A percentile compares a stretch with the other conserved stretches of the same genome.
Evolutionary conservation across 1,140 invertebrate species (phyloP).

Genomic region (Diorhabda elongata): DNA sequence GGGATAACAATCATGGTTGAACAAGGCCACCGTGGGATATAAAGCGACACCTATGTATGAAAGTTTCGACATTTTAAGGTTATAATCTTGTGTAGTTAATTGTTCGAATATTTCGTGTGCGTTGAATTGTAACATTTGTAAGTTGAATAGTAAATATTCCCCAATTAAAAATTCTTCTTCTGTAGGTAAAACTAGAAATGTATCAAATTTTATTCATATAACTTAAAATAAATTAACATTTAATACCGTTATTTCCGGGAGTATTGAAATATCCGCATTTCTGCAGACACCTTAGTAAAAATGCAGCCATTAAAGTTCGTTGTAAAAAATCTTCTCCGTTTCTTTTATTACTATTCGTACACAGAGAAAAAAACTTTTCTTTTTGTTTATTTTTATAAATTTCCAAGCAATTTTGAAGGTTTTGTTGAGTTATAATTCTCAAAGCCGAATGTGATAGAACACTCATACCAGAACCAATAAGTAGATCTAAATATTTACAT

Average conservation of each 20-base stretch:
- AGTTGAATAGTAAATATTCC: slow-evolving; percentile 64
- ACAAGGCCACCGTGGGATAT: slow-evolving; percentile 74
- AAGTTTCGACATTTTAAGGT: slow-evolving; percentile 55
- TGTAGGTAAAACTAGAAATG: slow-evolving; percentile 44
- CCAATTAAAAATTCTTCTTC: slow-evolving; percentile 56
- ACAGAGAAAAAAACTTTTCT: slow-evolving; percentile 58
- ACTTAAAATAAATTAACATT: not conserved
- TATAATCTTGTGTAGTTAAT: slow-evolving; percentile 47
- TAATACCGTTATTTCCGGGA: not conserved
- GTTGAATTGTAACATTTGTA: slow-evolving; percentile 84
- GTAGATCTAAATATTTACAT: slow-evolving; percentile 69
- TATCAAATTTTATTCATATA: not conserved
- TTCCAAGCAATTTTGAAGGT: slow-evolving; percentile 51
- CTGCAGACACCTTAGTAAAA: slow-evolving; percentile 68
- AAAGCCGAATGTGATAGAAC: slow-evolving; percentile 71
- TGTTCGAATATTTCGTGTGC: slow-evolving; percentile 86
- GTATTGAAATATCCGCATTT: slow-evolving; percentile 56
- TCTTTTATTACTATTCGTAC: slow-evolving; percentile 62
- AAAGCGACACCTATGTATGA: slow-evolving; percentile 72
- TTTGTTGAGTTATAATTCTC: slow-evolving; percentile 66
- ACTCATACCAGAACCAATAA: slow-evolving; percentile 79
- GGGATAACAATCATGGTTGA: slow-evolving; percentile 87
- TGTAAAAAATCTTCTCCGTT: slow-evolving; percentile 70
- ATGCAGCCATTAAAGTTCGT: slow-evolving; percentile 71
- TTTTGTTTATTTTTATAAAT: slow-evolving; percentile 50